A percentile compares a stretch with the other conserved stretches of the same genome.
Evolutionary conservation across 2,797 vertebrate genomes (phyloP).

Genomic region (Cercopithecus petaurista): DNA sequence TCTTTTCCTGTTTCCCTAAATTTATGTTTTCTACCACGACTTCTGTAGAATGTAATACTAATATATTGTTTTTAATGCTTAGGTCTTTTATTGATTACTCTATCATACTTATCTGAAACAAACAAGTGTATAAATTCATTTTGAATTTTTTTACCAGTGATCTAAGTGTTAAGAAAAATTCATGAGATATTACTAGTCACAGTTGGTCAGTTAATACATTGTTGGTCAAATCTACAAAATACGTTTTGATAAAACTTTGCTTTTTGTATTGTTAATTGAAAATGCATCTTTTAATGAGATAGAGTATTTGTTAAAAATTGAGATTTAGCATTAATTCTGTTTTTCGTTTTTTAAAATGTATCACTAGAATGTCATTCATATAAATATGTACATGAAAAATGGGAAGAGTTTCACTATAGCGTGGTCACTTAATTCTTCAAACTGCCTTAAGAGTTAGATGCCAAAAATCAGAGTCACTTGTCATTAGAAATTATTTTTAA

Average conservation of each 20-base stretch:
- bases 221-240: neutral
- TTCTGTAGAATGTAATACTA: neutral
- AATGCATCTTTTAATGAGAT: neutral
- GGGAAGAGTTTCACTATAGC: neutral
- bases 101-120: neutral
- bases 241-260: neutral
- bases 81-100: neutral
- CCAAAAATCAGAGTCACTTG: neutral
- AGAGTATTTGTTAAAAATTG: neutral
- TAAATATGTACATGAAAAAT: neutral
- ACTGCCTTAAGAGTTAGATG: neutral
- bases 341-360: neutral
- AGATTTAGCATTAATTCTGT: neutral
- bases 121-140: neutral
- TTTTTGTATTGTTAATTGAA: neutral
- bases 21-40: neutral
- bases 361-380: neutral
- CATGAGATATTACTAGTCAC: neutral
- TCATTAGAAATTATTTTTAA: neutral
- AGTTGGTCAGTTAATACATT: neutral
- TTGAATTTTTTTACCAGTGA: neutral
- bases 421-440: neutral
- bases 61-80: neutral
- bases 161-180: neutral
- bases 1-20: slow-evolving; percentile 26